Evolutionary conservation across 2,113 vertebrate genomes (phyloP), one percentile per base, ranked within the genome.

Genomic region (Cryptoleucopteryx plumbea): DNA sequence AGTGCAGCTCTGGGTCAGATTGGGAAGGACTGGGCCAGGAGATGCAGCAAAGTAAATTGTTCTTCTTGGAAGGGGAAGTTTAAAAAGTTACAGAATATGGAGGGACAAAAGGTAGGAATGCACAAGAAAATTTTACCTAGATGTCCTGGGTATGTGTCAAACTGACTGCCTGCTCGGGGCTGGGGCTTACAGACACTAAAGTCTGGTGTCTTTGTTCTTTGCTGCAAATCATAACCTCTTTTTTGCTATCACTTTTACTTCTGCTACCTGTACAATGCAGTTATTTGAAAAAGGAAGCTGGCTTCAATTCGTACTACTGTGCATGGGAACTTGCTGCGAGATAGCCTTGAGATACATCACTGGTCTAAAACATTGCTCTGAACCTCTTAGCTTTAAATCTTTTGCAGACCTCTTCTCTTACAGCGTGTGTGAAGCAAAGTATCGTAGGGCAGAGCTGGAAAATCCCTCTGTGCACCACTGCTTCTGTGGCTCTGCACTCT

Each of bases 371-470:
- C 11, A 34, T 31, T 48, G 4, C 34, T 70, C 63, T 66, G 29
- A 71, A 86, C 6, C 16, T 65, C 47, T 70, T 47, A 26, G 12
- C 31, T 72, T 92, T 65, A 68, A 65, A 55, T 52, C 58, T 71
- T 88, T 63, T 61, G 7, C 53, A 66, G 67, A 66, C 21, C 18
- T 84, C 16, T 67, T 73, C 31, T 65, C 26, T 80, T 52, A 29
- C 5, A 40, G 17, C 0, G 0, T 13, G 3, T 26, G 11, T 62
- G 42, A 68, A 61, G 45, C 1, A 3, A 56, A 40, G 7, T 34
- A 15, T 6, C 2, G 3, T 32, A 36, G 48, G 62, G 26, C 67
- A 80, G 86, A 71, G 52, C 16, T 61, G 78, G 53, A 65, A 58
- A 70, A 72, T 42, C 38, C 17, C 38, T 63, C 68, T 1, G 0